phyloP scores from a whole-genome alignment of 2,797 vertebrate species.

The Sternotherus odoratus region DNA sequence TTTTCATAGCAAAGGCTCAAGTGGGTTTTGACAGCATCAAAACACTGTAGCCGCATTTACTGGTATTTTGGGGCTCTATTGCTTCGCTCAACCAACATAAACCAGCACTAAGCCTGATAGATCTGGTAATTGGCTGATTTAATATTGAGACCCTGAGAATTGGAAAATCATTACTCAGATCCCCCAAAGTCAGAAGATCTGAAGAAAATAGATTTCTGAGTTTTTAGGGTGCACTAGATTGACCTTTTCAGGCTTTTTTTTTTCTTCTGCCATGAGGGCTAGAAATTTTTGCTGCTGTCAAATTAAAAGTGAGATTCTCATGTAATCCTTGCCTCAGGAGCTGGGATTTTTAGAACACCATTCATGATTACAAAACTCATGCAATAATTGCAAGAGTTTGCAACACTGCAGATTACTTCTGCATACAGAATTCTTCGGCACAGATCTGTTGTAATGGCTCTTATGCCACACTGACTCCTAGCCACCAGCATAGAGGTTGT shows the following conservation, averaged over 20 bases:
- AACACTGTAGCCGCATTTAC: background rate
- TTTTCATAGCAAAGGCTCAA: background rate
- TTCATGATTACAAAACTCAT: slow-evolving; percentile 18
- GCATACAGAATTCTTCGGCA: background rate
- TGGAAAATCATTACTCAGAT: background rate
- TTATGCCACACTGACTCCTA: background rate
- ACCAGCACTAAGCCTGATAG: background rate
- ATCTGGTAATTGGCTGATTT: background rate
- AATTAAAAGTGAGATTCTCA: background rate
- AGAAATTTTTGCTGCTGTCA: background rate
- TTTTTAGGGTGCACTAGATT: background rate
- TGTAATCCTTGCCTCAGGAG: slow-evolving; percentile 21
- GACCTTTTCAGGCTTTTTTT: background rate
- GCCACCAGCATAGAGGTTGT: background rate
- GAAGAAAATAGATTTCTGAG: background rate
- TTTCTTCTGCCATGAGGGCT: slow-evolving; percentile 5
- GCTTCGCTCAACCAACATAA: background rate
- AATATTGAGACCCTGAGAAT: background rate
- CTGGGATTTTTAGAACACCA: background rate
- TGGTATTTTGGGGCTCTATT: background rate
- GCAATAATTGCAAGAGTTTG: background rate
- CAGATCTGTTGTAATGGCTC: background rate
- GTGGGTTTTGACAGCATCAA: background rate
- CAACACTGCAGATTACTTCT: slow-evolving; percentile 25
- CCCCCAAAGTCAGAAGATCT: background rate